Evolutionary conservation across 92 coral and sea anemone species (phyloP), one percentile per base, ranked within the genome.

Genomic region (Umimayanthus kanabou): DNA sequence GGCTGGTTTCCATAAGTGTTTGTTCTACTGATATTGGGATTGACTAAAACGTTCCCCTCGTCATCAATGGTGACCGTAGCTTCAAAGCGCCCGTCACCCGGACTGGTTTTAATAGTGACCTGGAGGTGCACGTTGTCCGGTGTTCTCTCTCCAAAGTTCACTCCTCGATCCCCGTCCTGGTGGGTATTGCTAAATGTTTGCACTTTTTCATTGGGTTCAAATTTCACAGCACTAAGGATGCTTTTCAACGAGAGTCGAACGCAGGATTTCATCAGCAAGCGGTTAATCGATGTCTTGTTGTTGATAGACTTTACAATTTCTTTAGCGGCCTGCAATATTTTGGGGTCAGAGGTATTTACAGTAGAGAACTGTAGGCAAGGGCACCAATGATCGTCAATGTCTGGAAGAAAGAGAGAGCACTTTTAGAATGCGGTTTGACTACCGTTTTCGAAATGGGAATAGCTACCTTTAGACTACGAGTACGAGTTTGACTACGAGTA

Each of bases 371-470:
- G 86, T 33, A 96, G 92, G 82, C 98, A 96, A 40, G 98, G 98
- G 66, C 98, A 96, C 98, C 98, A 96, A 85, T 96, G 98, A 23
- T 96, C 98, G 55, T 86, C 96, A 29, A 96, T 91, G 20, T 95
- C 98, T 93, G 55, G 47, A 58, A 76, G 58, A 73, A 16, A 40
- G 28, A 73, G 71, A 30, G 45, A 47, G 76, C 57, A 20, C 25
- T 61, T 61, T 18, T 22, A 61, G 26, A 25, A 9, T 1, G n/a
- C n/a, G 15, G 15, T 61, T 61, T 16, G 6, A 13, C 8, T 28
- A 72, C 76, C 40, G 5, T 11, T 16, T 64, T 18, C 70, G 45
- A 15, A 16, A 16, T 3, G 66, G 65, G 22, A 45, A 45, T 1
- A 50, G 57, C 2, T 7, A 33, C 37, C 37, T 33, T 33, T 33